Evolutionary conservation across 2,113 vertebrate species (phyloP).

Genomic region (Felis catus): F.catus_Fca126_mat1.0 CM031424.1:68752001-68752500

Average conservation of each 20-base stretch:
- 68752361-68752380: background rate
- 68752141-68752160: background rate
- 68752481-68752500: background rate
- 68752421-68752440: background rate
- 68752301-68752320: background rate
- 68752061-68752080: background rate
- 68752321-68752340: background rate
- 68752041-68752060: background rate
- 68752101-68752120: background rate
- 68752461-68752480: background rate
- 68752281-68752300: background rate
- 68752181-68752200: background rate
- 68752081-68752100: background rate
- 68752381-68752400: background rate
- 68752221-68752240: background rate
- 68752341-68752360: background rate
- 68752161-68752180: background rate
- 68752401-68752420: background rate
- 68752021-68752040: background rate
- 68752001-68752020: background rate
- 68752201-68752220: background rate
- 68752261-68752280: background rate
- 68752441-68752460: too few species aligned
- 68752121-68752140: background rate
- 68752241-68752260: accelerated